phyloP scores from a whole-genome alignment of 2,888 invertebrate species.

The Cantharis lateralis region DNA sequence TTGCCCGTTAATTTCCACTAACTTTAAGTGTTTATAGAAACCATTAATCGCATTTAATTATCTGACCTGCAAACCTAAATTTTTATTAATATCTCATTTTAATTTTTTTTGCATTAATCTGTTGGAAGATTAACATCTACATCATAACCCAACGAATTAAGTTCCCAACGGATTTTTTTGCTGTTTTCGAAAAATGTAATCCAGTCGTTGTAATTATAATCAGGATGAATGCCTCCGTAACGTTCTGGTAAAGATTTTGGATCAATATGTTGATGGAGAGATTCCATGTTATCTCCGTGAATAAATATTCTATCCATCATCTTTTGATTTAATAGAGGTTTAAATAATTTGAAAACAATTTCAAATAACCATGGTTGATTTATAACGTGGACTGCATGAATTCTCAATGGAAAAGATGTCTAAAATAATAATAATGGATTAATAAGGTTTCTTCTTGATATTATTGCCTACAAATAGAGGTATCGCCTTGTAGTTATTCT shows the following conservation, averaged over 20 bases:
- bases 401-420: constrained; percentile 75
- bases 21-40: background rate
- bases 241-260: constrained; percentile 72
- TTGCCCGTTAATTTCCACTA: background rate
- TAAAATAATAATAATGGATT: constrained; percentile 49
- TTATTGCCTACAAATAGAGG: too few relatives aligned
- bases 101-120: background rate
- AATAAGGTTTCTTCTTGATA: background rate
- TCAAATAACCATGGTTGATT: constrained; percentile 84
- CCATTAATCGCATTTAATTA: background rate
- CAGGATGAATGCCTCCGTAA: constrained; percentile 68
- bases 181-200: constrained; percentile 65
- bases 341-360: constrained; percentile 76
- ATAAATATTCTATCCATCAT: constrained; percentile 69
- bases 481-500: too few relatives aligned
- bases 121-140: background rate
- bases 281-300: constrained; percentile 74
- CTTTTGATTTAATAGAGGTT: constrained; percentile 70
- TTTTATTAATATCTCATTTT: background rate
- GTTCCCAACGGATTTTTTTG: constrained; percentile 64
- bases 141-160: constrained; percentile 62
- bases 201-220: constrained; percentile 77
- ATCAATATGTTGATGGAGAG: constrained; percentile 74
- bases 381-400: constrained; percentile 75
- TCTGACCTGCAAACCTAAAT: background rate